Conservation (phyloP, 2,113 vertebrate species). For the Bambusicola thoracicus region DNA sequence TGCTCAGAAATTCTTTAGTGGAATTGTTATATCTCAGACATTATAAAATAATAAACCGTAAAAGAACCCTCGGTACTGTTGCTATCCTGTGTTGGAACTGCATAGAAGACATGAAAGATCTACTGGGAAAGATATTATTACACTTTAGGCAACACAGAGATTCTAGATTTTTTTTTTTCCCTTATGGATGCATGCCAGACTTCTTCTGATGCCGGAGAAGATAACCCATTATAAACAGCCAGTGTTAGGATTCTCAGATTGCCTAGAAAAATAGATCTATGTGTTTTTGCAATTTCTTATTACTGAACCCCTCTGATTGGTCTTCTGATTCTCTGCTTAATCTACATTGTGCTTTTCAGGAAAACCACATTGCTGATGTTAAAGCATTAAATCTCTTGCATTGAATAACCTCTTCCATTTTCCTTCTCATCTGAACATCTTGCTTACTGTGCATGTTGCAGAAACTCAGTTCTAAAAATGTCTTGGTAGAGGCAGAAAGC, state of each 20-base stretch:
- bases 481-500: not conserved
- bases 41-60: not conserved
- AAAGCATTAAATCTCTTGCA: not conserved
- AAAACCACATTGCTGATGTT: not conserved
- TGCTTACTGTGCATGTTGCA: not conserved
- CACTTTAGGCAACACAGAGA: not conserved
- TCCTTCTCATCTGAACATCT: not conserved
- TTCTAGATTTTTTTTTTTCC: slow-evolving; percentile 25
- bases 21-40: not conserved
- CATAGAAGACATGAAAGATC: not conserved
- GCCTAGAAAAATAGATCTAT: not conserved
- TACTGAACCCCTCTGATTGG: not conserved
- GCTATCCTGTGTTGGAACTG: not conserved
- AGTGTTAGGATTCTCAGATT: slow-evolving; percentile 15
- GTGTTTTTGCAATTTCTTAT: slow-evolving; percentile 1
- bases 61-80: not conserved
- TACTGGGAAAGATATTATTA: slow-evolving; percentile 15
- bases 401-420: not conserved
- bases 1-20: slow-evolving; percentile 9
- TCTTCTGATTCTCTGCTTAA: not conserved
- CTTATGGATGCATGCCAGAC: slow-evolving; percentile 12
- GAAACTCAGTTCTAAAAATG: not conserved
- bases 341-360: not conserved
- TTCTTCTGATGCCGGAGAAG: slow-evolving; percentile 21
- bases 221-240: slow-evolving; percentile 35